Conservation (phyloP, 2,113 vertebrate genomes). For the Pachyramphus minor region DNA sequence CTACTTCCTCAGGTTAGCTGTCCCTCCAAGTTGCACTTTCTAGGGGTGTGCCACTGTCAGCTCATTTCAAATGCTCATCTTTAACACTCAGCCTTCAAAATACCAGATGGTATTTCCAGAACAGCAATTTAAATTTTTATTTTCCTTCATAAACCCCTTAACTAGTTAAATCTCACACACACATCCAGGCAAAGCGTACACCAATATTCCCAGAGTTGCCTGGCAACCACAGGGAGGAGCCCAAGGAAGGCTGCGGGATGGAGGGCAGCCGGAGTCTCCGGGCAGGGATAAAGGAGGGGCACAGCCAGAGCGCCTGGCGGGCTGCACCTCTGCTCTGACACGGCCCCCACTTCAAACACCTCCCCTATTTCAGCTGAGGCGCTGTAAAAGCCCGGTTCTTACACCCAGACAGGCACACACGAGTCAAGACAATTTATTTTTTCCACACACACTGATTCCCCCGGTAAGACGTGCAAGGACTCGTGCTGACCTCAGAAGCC, state of each 20-base stretch:
- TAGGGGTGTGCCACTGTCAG: background rate
- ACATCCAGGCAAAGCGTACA: conserved; percentile 40
- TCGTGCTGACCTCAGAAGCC: background rate
- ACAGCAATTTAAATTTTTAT: conserved; percentile 67
- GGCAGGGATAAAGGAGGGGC: conserved; percentile 51
- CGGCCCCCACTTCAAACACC: background rate
- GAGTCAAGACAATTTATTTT: background rate
- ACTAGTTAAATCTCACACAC: conserved; percentile 75
- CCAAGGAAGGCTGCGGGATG: conserved; percentile 67
- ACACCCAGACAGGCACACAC: background rate
- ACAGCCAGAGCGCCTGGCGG: too few relatives aligned
- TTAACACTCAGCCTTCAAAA: conserved; percentile 38
- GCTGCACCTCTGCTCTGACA: too few relatives aligned
- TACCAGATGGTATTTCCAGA: conserved; percentile 58
- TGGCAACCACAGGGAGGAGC: conserved; percentile 77
- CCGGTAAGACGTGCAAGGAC: background rate
- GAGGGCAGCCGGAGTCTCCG: conserved; percentile 46
- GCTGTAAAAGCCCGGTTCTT: background rate
- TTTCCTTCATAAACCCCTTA: conserved; percentile 69
- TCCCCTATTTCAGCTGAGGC: background rate
- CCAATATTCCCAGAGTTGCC: conserved; percentile 77
- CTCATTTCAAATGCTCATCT: conserved; percentile 24
- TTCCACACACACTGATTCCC: background rate
- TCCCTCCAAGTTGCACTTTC: background rate
- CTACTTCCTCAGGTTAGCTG: background rate